Percentiles rank a stretch among this genome's conserved stretches.
Evolutionary conservation across 2,888 invertebrate genomes (phyloP).

Genomic region (Tetranychus piercei): DNA sequence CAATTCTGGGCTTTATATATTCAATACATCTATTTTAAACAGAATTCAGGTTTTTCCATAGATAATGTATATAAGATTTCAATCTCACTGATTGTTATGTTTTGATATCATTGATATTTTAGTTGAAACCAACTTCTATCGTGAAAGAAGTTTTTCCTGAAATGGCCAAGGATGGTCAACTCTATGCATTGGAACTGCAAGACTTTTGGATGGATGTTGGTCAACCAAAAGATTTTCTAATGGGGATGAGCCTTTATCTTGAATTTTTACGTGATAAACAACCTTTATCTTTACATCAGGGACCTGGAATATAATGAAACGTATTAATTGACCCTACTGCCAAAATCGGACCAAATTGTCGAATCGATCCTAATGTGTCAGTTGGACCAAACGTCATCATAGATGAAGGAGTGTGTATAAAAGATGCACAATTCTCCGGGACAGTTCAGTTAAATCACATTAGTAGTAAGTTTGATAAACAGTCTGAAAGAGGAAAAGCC

Average conservation of each 20-base stretch:
- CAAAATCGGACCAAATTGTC: conserved; percentile 73
- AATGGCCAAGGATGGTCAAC: conserved; percentile 67
- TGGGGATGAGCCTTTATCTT: conserved; percentile 84
- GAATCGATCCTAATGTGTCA: conserved; percentile 95
- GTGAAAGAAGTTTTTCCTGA: conserved; percentile 95
- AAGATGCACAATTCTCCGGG: conserved; percentile 69
- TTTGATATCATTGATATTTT: conserved; percentile 33
- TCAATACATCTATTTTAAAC: conserved; percentile 71
- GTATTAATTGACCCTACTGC: conserved; percentile 84
- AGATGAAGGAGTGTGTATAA: conserved; percentile 95
- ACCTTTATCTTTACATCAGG: conserved; percentile 47
- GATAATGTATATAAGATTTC: background rate
- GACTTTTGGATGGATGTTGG: conserved; percentile 99
- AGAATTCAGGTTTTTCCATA: conserved; percentile 42
- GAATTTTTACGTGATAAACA: conserved; percentile 59
- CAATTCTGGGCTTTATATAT: conserved; percentile 94
- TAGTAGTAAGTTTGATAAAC: too few relatives aligned
- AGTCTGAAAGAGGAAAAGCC: too few relatives aligned
- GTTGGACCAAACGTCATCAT: conserved; percentile 74
- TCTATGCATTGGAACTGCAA: conserved; percentile 79
- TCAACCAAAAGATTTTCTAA: conserved; percentile 93
- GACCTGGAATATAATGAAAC: conserved; percentile 66
- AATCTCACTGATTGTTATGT: conserved; percentile 29
- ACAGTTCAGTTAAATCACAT: conserved; percentile 60
- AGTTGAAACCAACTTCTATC: conserved; percentile 68